A percentile compares a stretch with the other conserved stretches of the same genome.
These are phyloP conservation scores for Lithophane semibrunnea DNA, from an alignment of 2,888 invertebrate genomes.

Conservation along the genomic window DNA sequence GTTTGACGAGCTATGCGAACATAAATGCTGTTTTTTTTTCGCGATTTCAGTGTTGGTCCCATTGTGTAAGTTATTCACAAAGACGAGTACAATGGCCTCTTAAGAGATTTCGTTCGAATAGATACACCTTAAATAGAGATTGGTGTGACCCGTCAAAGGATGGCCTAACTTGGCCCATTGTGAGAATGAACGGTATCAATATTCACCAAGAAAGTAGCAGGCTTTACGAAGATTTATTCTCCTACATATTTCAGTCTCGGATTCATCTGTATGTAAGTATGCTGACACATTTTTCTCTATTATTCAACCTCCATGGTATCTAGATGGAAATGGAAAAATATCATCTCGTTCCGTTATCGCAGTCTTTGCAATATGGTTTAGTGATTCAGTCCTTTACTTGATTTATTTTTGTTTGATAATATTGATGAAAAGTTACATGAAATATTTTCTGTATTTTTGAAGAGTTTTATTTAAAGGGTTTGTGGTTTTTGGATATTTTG, in stretches of 20 bases:
- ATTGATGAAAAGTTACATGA: constrained; percentile 4
- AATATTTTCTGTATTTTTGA: background rate
- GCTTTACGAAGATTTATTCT: constrained; percentile 47
- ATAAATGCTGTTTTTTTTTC: too few species aligned
- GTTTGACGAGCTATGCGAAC: too few species aligned
- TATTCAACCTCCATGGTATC: constrained; percentile 44
- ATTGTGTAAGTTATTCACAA: too few species aligned
- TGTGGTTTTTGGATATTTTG: too few species aligned
- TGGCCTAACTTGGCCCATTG: constrained; percentile 15
- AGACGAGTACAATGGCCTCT: too few species aligned
- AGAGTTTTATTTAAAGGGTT: too few species aligned
- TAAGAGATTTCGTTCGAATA: too few species aligned
- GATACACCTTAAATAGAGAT: too few species aligned
- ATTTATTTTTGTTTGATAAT: constrained; percentile 31
- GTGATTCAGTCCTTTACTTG: constrained; percentile 35
- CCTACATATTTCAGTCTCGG: constrained; percentile 39
- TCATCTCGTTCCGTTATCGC: constrained; percentile 41
- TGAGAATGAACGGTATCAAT: constrained; percentile 43
- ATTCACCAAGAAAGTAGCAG: constrained; percentile 31
- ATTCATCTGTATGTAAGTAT: constrained; percentile 47
- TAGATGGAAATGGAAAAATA: constrained; percentile 46
- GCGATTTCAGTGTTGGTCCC: too few species aligned
- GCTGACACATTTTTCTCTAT: constrained; percentile 53
- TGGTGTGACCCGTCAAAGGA: constrained; percentile 11
- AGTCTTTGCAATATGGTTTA: constrained; percentile 30